phyloP scores from a whole-genome alignment of 1,140 invertebrate species.

The Drosophila saltans region DNA sequence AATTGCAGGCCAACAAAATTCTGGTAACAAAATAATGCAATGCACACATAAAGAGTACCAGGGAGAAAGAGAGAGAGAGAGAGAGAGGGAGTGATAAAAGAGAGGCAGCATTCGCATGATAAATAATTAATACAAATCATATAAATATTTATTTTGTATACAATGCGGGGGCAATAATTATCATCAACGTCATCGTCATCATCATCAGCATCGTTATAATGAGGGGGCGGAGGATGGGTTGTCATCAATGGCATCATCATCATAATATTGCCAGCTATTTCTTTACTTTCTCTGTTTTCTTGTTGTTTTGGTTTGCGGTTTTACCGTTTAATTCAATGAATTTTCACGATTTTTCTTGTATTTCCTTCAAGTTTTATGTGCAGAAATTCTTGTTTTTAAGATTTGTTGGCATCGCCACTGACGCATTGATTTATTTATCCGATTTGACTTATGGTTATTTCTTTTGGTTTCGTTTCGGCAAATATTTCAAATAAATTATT shows the following conservation, averaged over 20 bases:
- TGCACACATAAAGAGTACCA: background rate
- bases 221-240: conserved; percentile 1
- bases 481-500: conserved; percentile 7
- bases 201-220: conserved; percentile 5
- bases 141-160: conserved; percentile 47
- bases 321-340: conserved; percentile 29
- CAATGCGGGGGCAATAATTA: conserved; percentile 29
- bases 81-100: too few species aligned
- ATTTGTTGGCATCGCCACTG: conserved; percentile 31
- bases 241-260: conserved; percentile 16
- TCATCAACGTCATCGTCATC: conserved; percentile 30
- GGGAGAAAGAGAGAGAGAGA: background rate
- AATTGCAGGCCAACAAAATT: conserved; percentile 45
- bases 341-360: conserved; percentile 19
- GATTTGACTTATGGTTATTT: background rate
- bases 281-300: background rate
- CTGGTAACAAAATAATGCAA: conserved; percentile 27
- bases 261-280: background rate
- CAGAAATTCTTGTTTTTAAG: conserved; percentile 23
- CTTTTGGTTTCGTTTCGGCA: conserved; percentile 11
- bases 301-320: conserved; percentile 17
- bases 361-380: conserved; percentile 45
- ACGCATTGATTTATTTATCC: conserved; percentile 19
- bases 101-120: conserved; percentile 23
- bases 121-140: conserved; percentile 45